These are phyloP conservation scores for Patiria miniata DNA, from an alignment of 35 echinoderm and acorn worm genomes.

Conservation along the genomic window DNA sequence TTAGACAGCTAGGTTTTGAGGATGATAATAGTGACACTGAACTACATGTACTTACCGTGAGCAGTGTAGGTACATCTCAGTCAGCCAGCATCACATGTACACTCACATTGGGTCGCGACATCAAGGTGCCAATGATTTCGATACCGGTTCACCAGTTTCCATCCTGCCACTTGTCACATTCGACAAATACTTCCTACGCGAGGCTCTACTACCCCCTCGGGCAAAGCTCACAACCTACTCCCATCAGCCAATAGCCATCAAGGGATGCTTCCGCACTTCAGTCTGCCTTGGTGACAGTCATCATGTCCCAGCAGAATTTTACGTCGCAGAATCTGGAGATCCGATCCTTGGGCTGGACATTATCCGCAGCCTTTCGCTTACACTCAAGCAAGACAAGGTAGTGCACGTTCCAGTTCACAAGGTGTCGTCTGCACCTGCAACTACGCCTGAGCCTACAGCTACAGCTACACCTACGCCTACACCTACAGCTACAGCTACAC, in stretches of 20 bases:
- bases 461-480: background rate
- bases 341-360: slow-evolving; percentile 58
- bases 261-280: slow-evolving; percentile 44
- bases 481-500: background rate
- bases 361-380: slow-evolving; percentile 28
- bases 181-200: slow-evolving; percentile 50
- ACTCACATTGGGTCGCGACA: slow-evolving; percentile 21
- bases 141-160: slow-evolving; percentile 50
- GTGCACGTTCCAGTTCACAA: background rate
- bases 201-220: background rate
- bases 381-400: background rate
- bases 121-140: slow-evolving; percentile 42
- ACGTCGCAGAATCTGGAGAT: slow-evolving; percentile 36
- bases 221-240: slow-evolving; percentile 39
- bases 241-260: slow-evolving; percentile 22
- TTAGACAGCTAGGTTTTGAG: slow-evolving; percentile 9
- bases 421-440: background rate
- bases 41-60: background rate
- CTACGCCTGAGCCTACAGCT: background rate
- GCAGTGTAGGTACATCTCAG: background rate
- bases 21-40: background rate
- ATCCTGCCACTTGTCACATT: slow-evolving; percentile 36
- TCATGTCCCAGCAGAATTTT: background rate
- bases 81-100: slow-evolving; percentile 31
- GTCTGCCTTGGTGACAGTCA: slow-evolving; percentile 24